These are phyloP conservation scores for Chrosomus eos DNA, from an alignment of 2,797 vertebrate genomes.

Conservation along the genomic window DNA sequence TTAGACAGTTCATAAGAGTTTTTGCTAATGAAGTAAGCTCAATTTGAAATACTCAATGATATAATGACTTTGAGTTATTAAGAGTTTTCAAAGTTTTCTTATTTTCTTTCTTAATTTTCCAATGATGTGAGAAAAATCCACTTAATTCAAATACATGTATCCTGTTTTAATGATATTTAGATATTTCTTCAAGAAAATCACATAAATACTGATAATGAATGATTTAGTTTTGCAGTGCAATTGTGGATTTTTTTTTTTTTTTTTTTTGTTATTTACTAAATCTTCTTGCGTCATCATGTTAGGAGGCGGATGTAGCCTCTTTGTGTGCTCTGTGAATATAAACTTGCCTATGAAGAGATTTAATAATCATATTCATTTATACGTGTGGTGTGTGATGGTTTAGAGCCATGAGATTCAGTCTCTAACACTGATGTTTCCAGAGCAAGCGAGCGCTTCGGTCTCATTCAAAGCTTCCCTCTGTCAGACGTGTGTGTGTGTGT, in stretches of 20 bases:
- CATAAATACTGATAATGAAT: neutral
- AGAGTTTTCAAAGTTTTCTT: neutral
- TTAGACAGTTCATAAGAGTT: neutral
- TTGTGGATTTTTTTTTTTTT: neutral
- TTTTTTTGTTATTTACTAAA: neutral
- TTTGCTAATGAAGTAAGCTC: neutral
- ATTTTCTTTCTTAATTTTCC: no score
- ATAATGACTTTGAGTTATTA: neutral
- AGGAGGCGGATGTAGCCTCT: neutral
- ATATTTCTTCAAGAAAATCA: neutral
- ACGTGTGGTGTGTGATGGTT: neutral
- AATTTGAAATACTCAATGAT: neutral
- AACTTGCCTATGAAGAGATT: slow-evolving; percentile 28
- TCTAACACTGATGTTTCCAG: neutral
- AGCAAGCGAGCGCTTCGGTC: slow-evolving; percentile 64
- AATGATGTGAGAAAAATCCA: neutral
- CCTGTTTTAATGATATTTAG: neutral
- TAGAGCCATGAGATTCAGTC: neutral
- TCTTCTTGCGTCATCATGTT: neutral
- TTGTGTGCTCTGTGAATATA: slow-evolving; percentile 10
- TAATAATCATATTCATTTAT: neutral
- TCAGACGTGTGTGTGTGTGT: slow-evolving; percentile 57
- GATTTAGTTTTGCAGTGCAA: neutral
- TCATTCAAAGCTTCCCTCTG: slow-evolving; percentile 78
- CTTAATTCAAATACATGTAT: neutral